Conservation (phyloP, 2,797 vertebrate species). For the Pempheris klunzingeri region DNA sequence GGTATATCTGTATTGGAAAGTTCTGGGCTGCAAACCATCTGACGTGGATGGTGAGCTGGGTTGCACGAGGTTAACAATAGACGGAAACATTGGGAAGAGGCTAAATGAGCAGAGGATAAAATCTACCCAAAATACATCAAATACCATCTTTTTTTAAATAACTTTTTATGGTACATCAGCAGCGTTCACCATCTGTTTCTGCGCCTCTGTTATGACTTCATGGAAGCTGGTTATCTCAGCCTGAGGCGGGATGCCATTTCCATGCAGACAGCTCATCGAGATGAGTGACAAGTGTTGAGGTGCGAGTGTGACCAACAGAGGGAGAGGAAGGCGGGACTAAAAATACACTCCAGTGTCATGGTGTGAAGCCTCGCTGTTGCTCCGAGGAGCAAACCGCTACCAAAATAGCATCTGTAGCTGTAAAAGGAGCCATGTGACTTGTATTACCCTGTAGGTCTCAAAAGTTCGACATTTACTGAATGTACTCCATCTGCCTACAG, state of each 20-base stretch:
- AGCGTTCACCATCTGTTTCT: slow-evolving; percentile 59
- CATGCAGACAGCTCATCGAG: slow-evolving; percentile 55
- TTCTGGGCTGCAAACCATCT: neutral
- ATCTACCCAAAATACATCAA: slow-evolving; percentile 26
- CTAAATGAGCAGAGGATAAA: slow-evolving; percentile 14
- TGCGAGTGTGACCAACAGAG: slow-evolving; percentile 42
- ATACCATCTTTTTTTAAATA: slow-evolving; percentile 13
- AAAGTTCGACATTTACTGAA: neutral
- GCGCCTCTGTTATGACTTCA: slow-evolving; percentile 55
- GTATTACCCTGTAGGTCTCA: neutral
- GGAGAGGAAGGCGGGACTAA: slow-evolving; percentile 6
- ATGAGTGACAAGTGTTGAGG: slow-evolving; percentile 40
- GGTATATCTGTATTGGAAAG: neutral
- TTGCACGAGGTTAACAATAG: slow-evolving; percentile 4
- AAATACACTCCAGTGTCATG: slow-evolving; percentile 28
- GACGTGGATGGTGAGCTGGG: neutral
- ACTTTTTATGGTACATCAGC: slow-evolving; percentile 42
- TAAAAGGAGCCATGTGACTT: neutral
- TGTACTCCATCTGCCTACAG: neutral
- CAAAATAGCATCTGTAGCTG: neutral
- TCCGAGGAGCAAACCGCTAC: slow-evolving; percentile 18
- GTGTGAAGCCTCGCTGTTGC: slow-evolving; percentile 14
- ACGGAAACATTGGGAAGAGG: neutral
- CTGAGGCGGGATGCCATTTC: slow-evolving; percentile 51
- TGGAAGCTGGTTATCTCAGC: slow-evolving; percentile 48